Base-by-base conservation (phyloP, 2,797 vertebrate species). In the Natrix natrix region DNA sequence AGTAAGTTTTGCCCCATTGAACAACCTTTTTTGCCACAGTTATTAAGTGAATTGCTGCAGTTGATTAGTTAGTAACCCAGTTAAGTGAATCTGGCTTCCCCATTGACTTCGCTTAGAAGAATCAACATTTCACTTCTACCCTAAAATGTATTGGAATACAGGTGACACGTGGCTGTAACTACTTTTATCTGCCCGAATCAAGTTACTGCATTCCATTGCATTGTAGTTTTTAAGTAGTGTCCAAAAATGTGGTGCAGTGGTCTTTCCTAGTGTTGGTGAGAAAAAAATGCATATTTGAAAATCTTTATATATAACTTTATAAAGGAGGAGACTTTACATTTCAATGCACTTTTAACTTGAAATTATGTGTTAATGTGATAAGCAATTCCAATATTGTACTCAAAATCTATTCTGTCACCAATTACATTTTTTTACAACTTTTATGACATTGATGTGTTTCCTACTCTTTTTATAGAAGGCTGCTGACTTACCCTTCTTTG, bases 401-500 rank as follows among this genome's bases (percentile, higher is more conserved):
- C 20, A 56, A 63, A 1, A 55, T 22, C 61, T 37, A 13, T 56
- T 8, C 60, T 63, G 24, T 16, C 10, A 78, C 55, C 69, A 74
- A 69, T 43, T 5, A 28, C 13, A 87, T 5, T 52, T 54, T 88
- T 28, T 74, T 20, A 20, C 11, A 32, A 28, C 4, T n/a, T 54
- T 61, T 89, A 61, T 24, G 56, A 52, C 11, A n/a, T 28, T 83
- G 3, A 22, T 86, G 8, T 60, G 22, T 86, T 86, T 43, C 16
- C 2, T 28, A 93, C 95, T 24, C 55, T 94, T 89, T 54, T 91
- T 90, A 59, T 61, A 95, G 87, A 94, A 94, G 28, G 48, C 54
- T 92, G 87, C 66, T 32, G 88, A 93, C 60, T 14, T 92, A 78
- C 1, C 26, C 90, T 57, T 69, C 83, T 57, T 86, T 32, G 28